Percentiles rank a stretch among this genome's conserved stretches.
phyloP scores from a whole-genome alignment of 2,113 vertebrate genomes.

The Callospermophilus lateralis region DNA sequence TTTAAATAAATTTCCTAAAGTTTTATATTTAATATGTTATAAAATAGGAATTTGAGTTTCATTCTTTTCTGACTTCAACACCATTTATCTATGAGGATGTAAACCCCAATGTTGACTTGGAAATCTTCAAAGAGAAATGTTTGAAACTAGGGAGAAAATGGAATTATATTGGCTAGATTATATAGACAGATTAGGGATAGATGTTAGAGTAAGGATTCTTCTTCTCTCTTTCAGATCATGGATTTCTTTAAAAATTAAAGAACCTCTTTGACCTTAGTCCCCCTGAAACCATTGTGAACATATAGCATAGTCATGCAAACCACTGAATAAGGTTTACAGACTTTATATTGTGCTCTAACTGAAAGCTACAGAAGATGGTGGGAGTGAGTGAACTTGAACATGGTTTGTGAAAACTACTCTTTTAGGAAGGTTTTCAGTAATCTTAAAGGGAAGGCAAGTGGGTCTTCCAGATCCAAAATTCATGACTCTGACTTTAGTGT shows the following conservation, averaged over 20 bases:
- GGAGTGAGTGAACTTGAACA: background rate
- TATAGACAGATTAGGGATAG: background rate
- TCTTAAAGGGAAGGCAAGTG: background rate
- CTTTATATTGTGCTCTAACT: background rate
- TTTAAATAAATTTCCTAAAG: background rate
- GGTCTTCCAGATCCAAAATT: background rate
- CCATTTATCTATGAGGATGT: background rate
- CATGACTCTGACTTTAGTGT: background rate
- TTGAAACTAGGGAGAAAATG: background rate
- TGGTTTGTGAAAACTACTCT: background rate
- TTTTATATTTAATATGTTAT: background rate
- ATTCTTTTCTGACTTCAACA: slow-evolving; percentile 1
- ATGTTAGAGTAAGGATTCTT: background rate
- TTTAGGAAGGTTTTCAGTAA: background rate
- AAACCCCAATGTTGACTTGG: background rate
- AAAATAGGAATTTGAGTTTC: background rate
- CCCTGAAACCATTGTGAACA: background rate
- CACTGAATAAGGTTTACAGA: background rate
- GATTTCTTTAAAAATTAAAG: slow-evolving; percentile 31
- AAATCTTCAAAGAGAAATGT: slow-evolving; percentile 45
- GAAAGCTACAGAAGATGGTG: background rate
- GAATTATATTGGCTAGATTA: background rate
- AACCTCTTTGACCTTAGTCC: background rate
- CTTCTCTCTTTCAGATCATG: background rate
- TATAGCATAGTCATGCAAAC: background rate